Conservation (phyloP, 1,140 invertebrate genomes). For the Platyscapa corneri region DNA sequence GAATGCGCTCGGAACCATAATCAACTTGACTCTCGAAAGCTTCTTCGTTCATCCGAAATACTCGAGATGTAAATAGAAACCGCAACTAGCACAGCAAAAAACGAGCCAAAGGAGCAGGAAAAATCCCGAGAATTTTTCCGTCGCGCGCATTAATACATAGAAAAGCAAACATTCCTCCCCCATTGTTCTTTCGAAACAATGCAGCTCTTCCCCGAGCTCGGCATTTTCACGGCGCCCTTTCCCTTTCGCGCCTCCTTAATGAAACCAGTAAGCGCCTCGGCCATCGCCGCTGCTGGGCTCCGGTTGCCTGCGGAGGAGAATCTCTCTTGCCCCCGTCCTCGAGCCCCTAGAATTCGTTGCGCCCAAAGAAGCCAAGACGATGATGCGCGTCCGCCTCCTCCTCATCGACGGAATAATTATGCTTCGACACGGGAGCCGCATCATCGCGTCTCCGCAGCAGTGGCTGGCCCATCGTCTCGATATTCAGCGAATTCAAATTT, state of each 20-base stretch:
- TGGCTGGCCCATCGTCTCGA: not conserved
- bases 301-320: too few relatives aligned
- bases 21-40: constrained; percentile 13
- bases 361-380: not conserved
- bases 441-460: constrained; percentile 18
- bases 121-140: constrained; percentile 23
- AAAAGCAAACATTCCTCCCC: constrained; percentile 34
- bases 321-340: too few relatives aligned
- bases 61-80: not conserved
- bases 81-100: not conserved
- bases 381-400: not conserved
- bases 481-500: constrained; percentile 51
- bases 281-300: not conserved
- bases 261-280: constrained; percentile 20
- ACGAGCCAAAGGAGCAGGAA: not conserved
- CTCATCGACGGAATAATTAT: constrained; percentile 46
- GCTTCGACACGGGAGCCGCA: constrained; percentile 30
- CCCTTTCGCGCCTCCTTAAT: constrained; percentile 35
- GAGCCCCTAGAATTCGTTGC: constrained; percentile 43
- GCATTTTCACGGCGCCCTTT: constrained; percentile 7
- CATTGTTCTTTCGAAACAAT: constrained; percentile 42
- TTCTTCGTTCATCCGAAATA: constrained; percentile 37
- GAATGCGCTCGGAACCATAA: too few relatives aligned
- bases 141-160: constrained; percentile 44
- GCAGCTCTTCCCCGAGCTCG: not conserved